phyloP scores from a whole-genome alignment of 2,797 vertebrate genomes.

The Neopelma chrysocephalum region DNA sequence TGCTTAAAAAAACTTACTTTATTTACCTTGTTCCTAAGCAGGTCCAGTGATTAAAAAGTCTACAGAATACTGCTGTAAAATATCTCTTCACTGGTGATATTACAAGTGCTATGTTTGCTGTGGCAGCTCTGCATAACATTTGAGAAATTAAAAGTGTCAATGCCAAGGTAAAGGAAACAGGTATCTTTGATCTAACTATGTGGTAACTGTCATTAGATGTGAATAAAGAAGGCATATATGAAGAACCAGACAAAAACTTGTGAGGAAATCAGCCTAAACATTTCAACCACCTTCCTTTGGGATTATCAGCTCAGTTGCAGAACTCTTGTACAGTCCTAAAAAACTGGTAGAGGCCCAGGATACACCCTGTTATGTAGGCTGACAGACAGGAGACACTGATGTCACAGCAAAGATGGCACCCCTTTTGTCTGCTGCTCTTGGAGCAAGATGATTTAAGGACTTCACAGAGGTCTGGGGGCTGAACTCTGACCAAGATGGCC shows the following conservation, averaged over 20 bases:
- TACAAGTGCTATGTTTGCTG: not conserved
- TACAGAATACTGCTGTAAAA: not conserved
- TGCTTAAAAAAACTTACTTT: not conserved
- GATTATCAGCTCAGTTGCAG: not conserved
- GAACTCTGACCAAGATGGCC: not conserved
- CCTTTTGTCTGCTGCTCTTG: not conserved
- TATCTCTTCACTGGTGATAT: not conserved
- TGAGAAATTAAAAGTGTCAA: not conserved
- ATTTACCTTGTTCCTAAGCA: not conserved
- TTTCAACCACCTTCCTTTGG: not conserved
- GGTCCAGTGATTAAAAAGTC: not conserved
- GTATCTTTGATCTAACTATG: not conserved
- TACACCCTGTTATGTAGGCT: not conserved
- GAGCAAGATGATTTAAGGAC: not conserved
- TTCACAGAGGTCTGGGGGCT: not conserved
- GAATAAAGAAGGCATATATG: not conserved
- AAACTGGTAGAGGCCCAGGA: not conserved
- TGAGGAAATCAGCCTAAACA: not conserved
- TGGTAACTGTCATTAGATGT: not conserved
- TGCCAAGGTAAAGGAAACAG: not conserved
- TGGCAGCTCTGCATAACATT: not conserved
- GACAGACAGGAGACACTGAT: not conserved
- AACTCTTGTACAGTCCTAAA: not conserved
- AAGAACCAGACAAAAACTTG: not conserved
- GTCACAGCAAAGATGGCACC: not conserved